A percentile compares a stretch with the other conserved stretches of the same genome.
These are phyloP conservation scores for Cephalopterus ornatus DNA, from an alignment of 2,113 vertebrate genomes.

Conservation along the genomic window DNA sequence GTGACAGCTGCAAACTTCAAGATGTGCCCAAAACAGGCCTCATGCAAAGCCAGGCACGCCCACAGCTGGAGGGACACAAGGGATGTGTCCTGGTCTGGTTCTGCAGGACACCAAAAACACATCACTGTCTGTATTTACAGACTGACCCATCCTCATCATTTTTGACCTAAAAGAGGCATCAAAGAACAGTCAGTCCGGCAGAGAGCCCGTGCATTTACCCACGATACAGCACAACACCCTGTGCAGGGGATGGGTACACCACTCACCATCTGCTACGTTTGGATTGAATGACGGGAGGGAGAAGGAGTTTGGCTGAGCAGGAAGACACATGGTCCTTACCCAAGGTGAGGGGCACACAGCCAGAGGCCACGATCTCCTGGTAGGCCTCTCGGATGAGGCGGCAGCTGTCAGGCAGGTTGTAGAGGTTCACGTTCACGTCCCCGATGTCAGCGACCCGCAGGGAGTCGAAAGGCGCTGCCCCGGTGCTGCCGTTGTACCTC, in stretches of 20 bases:
- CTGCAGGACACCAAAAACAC: background rate
- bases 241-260: accelerated
- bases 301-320: background rate
- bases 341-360: slow-evolving; percentile 88
- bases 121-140: accelerated
- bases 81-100: background rate
- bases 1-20: background rate
- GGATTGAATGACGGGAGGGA: accelerated
- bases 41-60: accelerated
- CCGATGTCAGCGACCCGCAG: slow-evolving; percentile 88
- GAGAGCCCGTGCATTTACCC: no score
- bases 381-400: slow-evolving; percentile 80
- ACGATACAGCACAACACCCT: accelerated
- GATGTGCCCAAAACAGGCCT: accelerated
- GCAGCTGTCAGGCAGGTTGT: slow-evolving; percentile 88
- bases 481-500: slow-evolving; percentile 74
- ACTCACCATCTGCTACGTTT: accelerated
- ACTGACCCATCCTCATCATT: background rate
- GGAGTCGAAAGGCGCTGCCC: slow-evolving; percentile 84
- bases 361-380: slow-evolving; percentile 67
- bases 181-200: background rate
- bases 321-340: slow-evolving; percentile 63
- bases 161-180: background rate
- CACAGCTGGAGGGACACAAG: background rate
- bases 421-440: slow-evolving; percentile 87